Base-by-base conservation (phyloP, 1,140 invertebrate species). In the Limonius californicus region DNA sequence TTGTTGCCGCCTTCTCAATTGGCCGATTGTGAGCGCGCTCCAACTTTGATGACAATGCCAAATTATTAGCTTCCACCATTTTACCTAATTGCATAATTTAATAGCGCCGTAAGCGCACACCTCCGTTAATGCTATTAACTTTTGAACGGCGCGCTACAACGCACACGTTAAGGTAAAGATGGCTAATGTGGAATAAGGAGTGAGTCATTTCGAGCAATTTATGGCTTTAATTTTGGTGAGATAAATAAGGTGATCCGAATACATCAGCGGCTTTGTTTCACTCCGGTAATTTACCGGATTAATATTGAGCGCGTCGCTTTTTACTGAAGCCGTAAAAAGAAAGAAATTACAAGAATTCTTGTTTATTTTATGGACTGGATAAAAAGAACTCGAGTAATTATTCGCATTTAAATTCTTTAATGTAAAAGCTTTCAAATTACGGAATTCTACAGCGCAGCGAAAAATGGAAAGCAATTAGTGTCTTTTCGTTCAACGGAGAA, bases 211-310 rank as follows among this genome's bases (percentile, higher is more conserved):
- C 23, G 32, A 55, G 42, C 59, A 61, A 61, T 61, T 61, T 61
- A 61, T 61, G 59, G 53, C 30, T 61, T 61, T 61, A 61, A 61
- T 61, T 61, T 61, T 42, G 59, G 59, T 32, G 35, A 55, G 45
- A 61, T 61, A 61, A 61, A 61, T 54, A 61, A 61, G 59, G 53
- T 61, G 59, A 61, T 61, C 59, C 50, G 54, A 61, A 61, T 55
- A 61, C 42, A 61, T 61, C 59, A 61, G 50, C 50, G 2, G 45
- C n/a, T 50, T 55, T 42, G 30, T 20, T 20, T 54, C 23, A 47
- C 47, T 20, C 14, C 20, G 30, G 54, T 61, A 61, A 61, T 61
- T 61, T 61, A 61, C 50, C 43, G 53, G 59, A 61, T 55, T 61
- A 61, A 61, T 61, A 61, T 61, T 54, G 45, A 50, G 16, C 45